phyloP scores from a whole-genome alignment of 35 echinoderm and acorn worm species.

The Strongylocentrotus purpuratus region DNA sequence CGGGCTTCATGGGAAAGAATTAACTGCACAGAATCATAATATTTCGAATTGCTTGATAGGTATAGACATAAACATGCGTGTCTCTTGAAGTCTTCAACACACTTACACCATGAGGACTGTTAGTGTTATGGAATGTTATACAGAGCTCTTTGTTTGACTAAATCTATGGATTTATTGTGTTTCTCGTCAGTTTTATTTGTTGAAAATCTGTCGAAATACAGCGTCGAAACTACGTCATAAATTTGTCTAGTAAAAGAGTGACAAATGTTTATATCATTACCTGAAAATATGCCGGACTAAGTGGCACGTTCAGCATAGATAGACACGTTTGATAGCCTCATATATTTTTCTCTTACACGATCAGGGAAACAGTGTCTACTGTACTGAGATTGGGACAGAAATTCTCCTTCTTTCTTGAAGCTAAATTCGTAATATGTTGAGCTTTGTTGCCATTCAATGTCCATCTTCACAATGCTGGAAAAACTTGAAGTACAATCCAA shows the following conservation, averaged over 20 bases:
- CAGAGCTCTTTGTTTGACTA: not conserved
- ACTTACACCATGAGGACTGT: not conserved
- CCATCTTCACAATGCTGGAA: no score
- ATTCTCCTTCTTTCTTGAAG: no score
- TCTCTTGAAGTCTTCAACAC: no score
- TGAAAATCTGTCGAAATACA: conserved; percentile 11
- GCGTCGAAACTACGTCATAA: not conserved
- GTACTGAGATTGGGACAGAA: not conserved
- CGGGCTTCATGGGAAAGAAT: no score
- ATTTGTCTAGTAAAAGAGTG: conserved; percentile 8
- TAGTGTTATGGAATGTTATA: not conserved
- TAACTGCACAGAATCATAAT: no score
- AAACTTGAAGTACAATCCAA: no score
- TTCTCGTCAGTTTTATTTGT: conserved; percentile 1
- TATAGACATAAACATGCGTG: no score
- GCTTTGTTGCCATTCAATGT: no score
- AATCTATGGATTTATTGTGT: not conserved
- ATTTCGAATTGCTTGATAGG: no score
- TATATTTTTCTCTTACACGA: not conserved
- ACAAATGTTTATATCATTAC: conserved; percentile 19
- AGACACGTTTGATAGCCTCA: conserved; percentile 10
- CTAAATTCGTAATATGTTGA: no score
- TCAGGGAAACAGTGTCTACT: not conserved
- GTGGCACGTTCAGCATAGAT: not conserved
- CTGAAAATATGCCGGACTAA: not conserved